phyloP scores from a whole-genome alignment of 2,797 vertebrate species.

The Momotus momota region DNA sequence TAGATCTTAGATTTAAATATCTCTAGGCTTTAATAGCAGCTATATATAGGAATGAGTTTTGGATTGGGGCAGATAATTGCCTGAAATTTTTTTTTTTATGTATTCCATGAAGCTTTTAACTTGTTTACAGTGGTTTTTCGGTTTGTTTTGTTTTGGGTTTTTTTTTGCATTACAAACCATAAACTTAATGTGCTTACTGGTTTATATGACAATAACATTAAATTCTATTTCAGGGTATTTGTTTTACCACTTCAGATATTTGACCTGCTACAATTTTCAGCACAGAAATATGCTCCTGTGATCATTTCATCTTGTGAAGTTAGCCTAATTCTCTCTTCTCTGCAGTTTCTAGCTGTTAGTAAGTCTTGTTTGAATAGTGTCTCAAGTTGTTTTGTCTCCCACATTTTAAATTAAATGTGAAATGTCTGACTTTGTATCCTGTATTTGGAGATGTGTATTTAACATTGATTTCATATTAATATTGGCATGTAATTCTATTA shows the following conservation, averaged over 20 bases:
- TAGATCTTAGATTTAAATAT: not conserved
- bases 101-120: not conserved
- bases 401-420: conserved; percentile 2
- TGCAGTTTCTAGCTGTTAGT: conserved; percentile 1
- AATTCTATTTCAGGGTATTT: not conserved
- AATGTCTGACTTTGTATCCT: not conserved
- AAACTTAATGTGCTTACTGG: not conserved
- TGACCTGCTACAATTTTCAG: conserved; percentile 3
- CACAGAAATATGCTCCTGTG: not conserved
- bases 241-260: conserved; percentile 1
- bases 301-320: conserved; percentile 15
- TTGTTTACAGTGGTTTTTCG: not conserved
- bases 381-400: not conserved
- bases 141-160: not conserved
- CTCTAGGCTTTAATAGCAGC: not conserved
- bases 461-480: not conserved
- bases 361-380: not conserved
- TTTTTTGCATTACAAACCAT: not conserved
- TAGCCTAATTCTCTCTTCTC: not conserved
- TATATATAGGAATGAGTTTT: not conserved
- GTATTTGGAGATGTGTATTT: not conserved
- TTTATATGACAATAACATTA: not conserved
- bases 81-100: not conserved
- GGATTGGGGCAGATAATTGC: not conserved
- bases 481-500: not conserved